phyloP scores from a whole-genome alignment of 64 coral and sea anemone species.

The Montipora cactus region DNA sequence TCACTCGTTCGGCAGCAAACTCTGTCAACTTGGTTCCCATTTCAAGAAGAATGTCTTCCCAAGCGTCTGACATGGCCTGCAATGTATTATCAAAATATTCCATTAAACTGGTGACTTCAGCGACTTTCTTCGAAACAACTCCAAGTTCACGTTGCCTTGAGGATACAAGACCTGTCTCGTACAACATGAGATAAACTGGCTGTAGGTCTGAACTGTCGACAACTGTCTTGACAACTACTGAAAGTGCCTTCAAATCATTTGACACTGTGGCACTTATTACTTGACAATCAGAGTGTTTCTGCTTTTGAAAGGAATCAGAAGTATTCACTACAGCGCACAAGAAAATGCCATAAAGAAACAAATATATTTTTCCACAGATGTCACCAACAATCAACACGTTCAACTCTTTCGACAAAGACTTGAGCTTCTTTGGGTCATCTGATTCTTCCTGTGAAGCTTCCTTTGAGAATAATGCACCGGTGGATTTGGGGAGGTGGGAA shows the following conservation, averaged over 20 bases:
- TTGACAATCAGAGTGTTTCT: slow-evolving; percentile 13
- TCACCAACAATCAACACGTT: slow-evolving; percentile 87
- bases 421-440: slow-evolving; percentile 88
- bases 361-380: slow-evolving; percentile 67
- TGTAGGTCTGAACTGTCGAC: neutral
- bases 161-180: slow-evolving; percentile 66
- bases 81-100: slow-evolving; percentile 91
- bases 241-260: slow-evolving; percentile 60
- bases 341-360: slow-evolving; percentile 93
- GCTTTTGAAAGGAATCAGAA: slow-evolving; percentile 17
- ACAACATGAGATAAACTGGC: slow-evolving; percentile 56
- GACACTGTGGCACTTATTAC: slow-evolving; percentile 70
- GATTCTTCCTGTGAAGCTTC: slow-evolving; percentile 63
- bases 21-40: slow-evolving; percentile 92
- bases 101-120: slow-evolving; percentile 70
- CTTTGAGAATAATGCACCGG: slow-evolving; percentile 77
- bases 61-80: slow-evolving; percentile 94
- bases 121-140: slow-evolving; percentile 86
- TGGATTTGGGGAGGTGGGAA: slow-evolving; percentile 81
- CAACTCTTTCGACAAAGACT: slow-evolving; percentile 71
- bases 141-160: slow-evolving; percentile 74
- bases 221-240: slow-evolving; percentile 52
- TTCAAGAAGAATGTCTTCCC: slow-evolving; percentile 95
- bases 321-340: slow-evolving; percentile 64
- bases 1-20: slow-evolving; percentile 78